phyloP scores from a whole-genome alignment of 1,140 invertebrate species.

The Pemphigus obesinymphae region DNA sequence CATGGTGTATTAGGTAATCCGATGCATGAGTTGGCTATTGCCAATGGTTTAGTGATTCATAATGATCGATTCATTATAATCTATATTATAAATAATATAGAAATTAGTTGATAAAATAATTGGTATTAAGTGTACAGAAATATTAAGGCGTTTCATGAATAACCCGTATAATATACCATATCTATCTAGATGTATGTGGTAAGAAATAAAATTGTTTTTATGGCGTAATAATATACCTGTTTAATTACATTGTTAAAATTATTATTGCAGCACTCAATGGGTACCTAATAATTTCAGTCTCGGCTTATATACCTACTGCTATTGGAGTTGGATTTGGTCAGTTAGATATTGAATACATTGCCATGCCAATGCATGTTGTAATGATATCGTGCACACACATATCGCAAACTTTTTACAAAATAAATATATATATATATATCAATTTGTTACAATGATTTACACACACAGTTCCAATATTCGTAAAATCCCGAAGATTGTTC shows the following conservation, averaged over 20 bases:
- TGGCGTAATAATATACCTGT: background rate
- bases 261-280: slow-evolving; percentile 73
- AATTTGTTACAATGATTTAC: too few relatives aligned
- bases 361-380: slow-evolving; percentile 68
- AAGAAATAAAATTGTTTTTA: slow-evolving; percentile 49
- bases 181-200: slow-evolving; percentile 76
- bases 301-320: slow-evolving; percentile 86
- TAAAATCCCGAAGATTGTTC: too few relatives aligned
- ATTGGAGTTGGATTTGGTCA: slow-evolving; percentile 79
- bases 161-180: slow-evolving; percentile 80
- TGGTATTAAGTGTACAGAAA: slow-evolving; percentile 69
- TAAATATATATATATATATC: too few relatives aligned
- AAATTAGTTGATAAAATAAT: slow-evolving; percentile 66
- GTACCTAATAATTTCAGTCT: slow-evolving; percentile 70
- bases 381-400: too few relatives aligned
- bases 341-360: slow-evolving; percentile 75
- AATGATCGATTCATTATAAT: too few relatives aligned
- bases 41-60: slow-evolving; percentile 72
- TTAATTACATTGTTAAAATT: background rate
- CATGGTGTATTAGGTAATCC: slow-evolving; percentile 81
- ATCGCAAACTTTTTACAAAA: too few relatives aligned
- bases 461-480: too few relatives aligned
- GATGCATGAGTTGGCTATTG: slow-evolving; percentile 79
- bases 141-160: slow-evolving; percentile 75
- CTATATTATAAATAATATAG: too few relatives aligned